Base-by-base conservation (phyloP, 2,797 vertebrate genomes). In the Balearica regulorum region DNA sequence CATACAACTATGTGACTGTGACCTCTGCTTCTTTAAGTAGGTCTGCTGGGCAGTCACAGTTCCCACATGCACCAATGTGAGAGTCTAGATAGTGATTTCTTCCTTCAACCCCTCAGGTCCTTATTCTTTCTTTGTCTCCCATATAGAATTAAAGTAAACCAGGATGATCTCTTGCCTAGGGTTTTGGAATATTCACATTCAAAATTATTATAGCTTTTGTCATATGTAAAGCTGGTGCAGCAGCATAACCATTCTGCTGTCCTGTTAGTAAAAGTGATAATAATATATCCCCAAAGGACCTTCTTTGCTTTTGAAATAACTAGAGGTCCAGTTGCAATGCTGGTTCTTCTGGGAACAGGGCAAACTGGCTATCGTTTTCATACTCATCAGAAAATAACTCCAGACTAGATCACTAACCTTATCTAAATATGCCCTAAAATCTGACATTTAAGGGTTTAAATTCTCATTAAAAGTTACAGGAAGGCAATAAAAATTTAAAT, bases 351-450 rank as follows among this genome's bases (percentile, higher is more conserved):
- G 19, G 24, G 25, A 93, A 80, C 8, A 31, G 26, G 13, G 18
- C 11, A 91, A 54, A 80, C 57, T 37, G 21, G 3, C 25, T 91
- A 49, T 37, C n/a, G 16, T 68, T 85, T 90, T 73, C 62, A 82
- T 69, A 80, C 5, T 15, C 4, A 5, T 72, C n/a, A 70, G 66
- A 83, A 96, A 91, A 92, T 66, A 91, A 89, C n/a, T 78, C 26
- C 25, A 72, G 64, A 92, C n/a, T 33, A 81, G 43, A 86, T 93
- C 91, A 91, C 94, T 96, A 96, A 84, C 48, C 55, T 92, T 94
- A 91, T 72, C 73, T 94, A 95, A 97, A 96, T 83, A 94, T 89
- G 83, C 11, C 69, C 55, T 93, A 89, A 97, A 93, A 93, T 93
- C 61, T 96, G 95, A 90, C 75, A 88, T 79, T 95, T 91, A 79